Percentiles rank a stretch among this genome's conserved stretches.
These are phyloP conservation scores for Natrix natrix DNA, from an alignment of 2,797 vertebrate species.

Conservation along the genomic window DNA sequence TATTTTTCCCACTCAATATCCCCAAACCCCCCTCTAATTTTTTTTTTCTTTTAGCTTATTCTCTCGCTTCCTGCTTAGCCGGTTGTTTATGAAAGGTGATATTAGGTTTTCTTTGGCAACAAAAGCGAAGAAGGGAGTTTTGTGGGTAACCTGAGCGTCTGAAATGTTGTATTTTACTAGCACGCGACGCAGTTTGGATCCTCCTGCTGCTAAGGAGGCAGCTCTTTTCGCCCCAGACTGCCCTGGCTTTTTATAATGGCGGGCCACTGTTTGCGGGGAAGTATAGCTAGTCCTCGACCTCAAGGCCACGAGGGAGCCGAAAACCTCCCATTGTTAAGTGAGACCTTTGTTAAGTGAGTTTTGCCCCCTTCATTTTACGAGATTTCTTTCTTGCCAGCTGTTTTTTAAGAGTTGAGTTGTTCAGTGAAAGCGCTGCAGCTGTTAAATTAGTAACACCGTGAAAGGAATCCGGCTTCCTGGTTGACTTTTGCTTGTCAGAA, in stretches of 20 bases:
- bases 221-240: background rate
- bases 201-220: background rate
- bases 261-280: background rate
- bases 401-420: background rate
- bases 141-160: background rate
- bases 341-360: background rate
- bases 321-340: background rate
- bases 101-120: background rate
- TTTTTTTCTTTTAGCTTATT: background rate
- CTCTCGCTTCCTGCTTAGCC: background rate
- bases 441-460: background rate
- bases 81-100: background rate
- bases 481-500: background rate
- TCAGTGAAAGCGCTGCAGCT: background rate
- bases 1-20: background rate
- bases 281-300: background rate
- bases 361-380: background rate
- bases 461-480: background rate
- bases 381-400: background rate
- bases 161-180: background rate
- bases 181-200: background rate
- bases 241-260: background rate
- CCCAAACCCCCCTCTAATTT: too few relatives aligned
- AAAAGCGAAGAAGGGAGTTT: background rate
- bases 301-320: background rate